Evolutionary conservation across 1,140 invertebrate species (phyloP), one percentile per base, ranked within the genome.

Genomic region (Wasmannia auropunctata): DNA sequence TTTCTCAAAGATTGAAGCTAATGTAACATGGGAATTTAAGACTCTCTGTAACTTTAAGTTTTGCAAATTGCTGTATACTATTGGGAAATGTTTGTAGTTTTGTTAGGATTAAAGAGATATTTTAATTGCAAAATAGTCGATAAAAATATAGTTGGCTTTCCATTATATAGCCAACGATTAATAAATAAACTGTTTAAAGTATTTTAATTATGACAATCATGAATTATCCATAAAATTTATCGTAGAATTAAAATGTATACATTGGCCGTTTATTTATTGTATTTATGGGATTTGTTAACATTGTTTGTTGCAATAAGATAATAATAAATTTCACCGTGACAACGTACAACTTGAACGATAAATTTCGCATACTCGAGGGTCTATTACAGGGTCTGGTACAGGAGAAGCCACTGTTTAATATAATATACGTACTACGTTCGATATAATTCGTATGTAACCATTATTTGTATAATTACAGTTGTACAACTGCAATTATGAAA

Each of bases 231-330:
- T 25, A 75, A 77, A 77, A 43, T 62, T 62, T 4, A 43, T 43
- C 4, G 11, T 46, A 74, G 25, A 31, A 63, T 63, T 46, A 40
- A 76, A 6, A 76, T 43, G 19, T 28, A 62, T 34, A 3, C 40
- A 34, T 60, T 72, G 7, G 10, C 34, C n/a, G 10, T 31, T 69
- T 60, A 77, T 31, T 77, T 77, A 63, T 74, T 67, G 46, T 46
- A 65, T 62, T 77, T 77, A 31, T 5, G 0, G 60, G 14, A 43
- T 77, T 16, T 62, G 19, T 62, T 28, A 16, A 4, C 4, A 40
- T 60, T 14, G 6, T 40, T 28, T 40, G 34, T 76, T 76, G 1
- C 16, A 56, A 54, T 37, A 8, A 60, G 1, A 60, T 43, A 43
- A n/a, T 31, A 34, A 25, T 43, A 28, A 43, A 16, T 77, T 46